Base-by-base conservation (phyloP, 2,797 vertebrate genomes). In the Oryzias sinensis region DNA sequence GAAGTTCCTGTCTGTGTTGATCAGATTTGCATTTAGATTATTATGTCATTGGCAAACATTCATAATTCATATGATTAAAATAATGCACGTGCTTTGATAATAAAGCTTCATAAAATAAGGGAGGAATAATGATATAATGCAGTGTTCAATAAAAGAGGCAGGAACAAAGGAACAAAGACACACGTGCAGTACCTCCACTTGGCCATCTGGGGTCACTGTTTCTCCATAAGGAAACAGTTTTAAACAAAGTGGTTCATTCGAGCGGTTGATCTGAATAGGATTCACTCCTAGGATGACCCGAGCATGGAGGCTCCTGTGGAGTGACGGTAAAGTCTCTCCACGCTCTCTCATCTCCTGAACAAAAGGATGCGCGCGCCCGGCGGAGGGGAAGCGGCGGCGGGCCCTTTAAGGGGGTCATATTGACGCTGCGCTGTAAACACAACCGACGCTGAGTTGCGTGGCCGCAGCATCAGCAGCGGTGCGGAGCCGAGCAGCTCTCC, bases 391-490 rank as follows among this genome's bases (percentile, higher is more conserved):
- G 3, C 2, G 14, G 20, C 22, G 16, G 9, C 63, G 0, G 70
- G 80, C 68, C 88, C 91, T 92, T 92, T 91, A 91, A 90, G 76
- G 77, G 81, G 82, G 85, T 90, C 82, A 18, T 1, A 18, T 88
- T 89, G 89, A 92, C 89, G 89, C 88, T 77, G 81, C 65, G 88
- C 91, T 92, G 92, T 92, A 92, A 92, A 93, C 92, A 92, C 80
- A 70, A 63, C 87, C 80, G 90, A 90, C 87, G 90, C 81, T 87
- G 72, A 56, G 77, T 84, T 91, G 90, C 90, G 89, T 90, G 88
- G 87, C 76, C 77, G 57, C 72, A 88, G 80, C 82, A 79, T 83
- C 84, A 76, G 59, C 59, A 17, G 43, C 71, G 56, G 42, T 48
- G 62, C 45, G 1, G 17, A 73, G 57, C 70, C 50, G 53, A 2